Conservation (phyloP, 1,140 invertebrate species). For the Orchesella cincta region DNA sequence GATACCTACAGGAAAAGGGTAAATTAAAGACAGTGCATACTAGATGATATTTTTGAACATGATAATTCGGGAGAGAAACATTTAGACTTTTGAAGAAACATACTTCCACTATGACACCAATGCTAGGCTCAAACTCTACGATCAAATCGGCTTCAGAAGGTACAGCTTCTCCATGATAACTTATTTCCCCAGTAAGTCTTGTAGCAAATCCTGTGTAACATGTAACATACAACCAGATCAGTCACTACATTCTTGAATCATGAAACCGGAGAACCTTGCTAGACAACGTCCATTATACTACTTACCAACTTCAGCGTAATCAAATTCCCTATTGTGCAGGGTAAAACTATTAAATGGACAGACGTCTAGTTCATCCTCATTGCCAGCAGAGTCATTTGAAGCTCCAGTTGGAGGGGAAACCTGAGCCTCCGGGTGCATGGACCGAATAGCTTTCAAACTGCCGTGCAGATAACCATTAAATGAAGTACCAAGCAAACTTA, state of each 20-base stretch:
- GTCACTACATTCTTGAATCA: too few relatives aligned
- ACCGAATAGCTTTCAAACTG: not conserved
- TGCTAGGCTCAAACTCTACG: constrained; percentile 33
- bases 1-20: constrained; percentile 23
- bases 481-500: not conserved
- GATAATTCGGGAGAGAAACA: not conserved
- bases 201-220: too few relatives aligned
- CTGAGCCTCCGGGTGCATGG: not conserved
- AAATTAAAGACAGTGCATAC: not conserved
- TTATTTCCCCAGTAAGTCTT: constrained; percentile 39
- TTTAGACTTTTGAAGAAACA: not conserved
- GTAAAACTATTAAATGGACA: constrained; percentile 41
- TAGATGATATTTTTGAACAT: not conserved
- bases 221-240: too few relatives aligned
- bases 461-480: constrained; percentile 31
- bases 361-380: not conserved
- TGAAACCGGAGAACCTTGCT: too few relatives aligned
- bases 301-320: constrained; percentile 43
- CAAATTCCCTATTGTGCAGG: constrained; percentile 18
- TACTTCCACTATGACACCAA: constrained; percentile 38
- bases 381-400: too few relatives aligned
- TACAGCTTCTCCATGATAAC: constrained; percentile 35
- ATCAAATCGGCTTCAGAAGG: constrained; percentile 44
- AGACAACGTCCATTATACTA: too few relatives aligned
- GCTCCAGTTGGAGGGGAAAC: not conserved